Evolutionary conservation across 2,888 invertebrate species (phyloP), one percentile per base, ranked within the genome.

Genomic region (Willowsia nigromaculata): DNA sequence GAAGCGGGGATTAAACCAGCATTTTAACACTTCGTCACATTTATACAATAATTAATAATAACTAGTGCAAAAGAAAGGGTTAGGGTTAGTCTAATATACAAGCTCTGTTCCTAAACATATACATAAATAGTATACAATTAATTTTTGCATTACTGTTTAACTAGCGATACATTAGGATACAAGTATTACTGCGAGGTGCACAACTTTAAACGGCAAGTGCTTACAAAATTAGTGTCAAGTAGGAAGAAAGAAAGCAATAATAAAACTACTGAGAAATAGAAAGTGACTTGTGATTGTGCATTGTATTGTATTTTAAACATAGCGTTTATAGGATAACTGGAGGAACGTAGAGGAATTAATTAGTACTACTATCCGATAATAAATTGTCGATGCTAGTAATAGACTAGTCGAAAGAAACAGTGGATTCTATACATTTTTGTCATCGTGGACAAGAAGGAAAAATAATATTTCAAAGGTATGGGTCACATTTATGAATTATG

Each of bases 281-380:
- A 80, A 80, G 80, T 80, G 80, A 59, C 80, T 80, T 80, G 56
- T 80, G 80, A n/a, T 30, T 40, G 80, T 80, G 80, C 59, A 80
- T 80, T 78, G 13, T 37, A 65, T 65, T 37, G 65, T 65, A 37
- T 18, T 33, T 65, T 65, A 65, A 65, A n/a, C 62, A 7, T 65
- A 65, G 56, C 25, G 37, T n/a, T 65, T 33, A 37, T 65, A 27
- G 53, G 22, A 53, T 53, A 53, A 18, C 4, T 6, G 9, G 30
- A 30, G 27, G 30, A 25, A 30, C 62, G 15, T 6, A 9, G 15
- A 62, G 27, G 27, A 30, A 22, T 15, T 62, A 62, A 62, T 62
- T 56, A 56, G 56, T 22, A 22, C 56, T 43, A 25, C 56, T 18
- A 22, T 62, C 30, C 15, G 30, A 30, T 62, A 27, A 30, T n/a